Conservation (phyloP, 2,797 vertebrate genomes). For the Petrocephalus schoutedeni region DNA sequence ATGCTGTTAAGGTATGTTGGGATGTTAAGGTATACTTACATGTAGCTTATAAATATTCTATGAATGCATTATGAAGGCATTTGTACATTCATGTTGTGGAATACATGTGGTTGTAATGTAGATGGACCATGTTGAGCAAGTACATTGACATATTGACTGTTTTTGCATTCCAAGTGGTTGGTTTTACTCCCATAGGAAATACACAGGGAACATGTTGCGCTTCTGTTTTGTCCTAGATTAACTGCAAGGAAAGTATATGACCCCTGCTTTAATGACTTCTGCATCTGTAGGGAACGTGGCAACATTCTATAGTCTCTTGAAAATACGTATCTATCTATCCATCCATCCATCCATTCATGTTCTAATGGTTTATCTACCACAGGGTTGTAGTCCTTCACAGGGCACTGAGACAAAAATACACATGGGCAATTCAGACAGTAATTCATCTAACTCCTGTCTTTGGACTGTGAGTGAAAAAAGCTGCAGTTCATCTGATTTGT, state of each 20-base stretch:
- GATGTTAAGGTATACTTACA: background rate
- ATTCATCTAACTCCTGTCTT: background rate
- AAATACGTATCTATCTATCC: background rate
- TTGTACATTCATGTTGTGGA: background rate
- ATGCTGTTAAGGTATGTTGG: background rate
- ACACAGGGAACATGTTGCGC: background rate
- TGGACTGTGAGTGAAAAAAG: background rate
- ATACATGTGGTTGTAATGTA: background rate
- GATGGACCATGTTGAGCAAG: background rate
- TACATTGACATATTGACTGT: background rate
- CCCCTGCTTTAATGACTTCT: background rate
- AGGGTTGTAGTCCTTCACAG: background rate
- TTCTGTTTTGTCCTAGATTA: background rate
- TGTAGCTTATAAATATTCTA: background rate
- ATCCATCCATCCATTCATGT: background rate
- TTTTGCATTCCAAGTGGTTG: background rate
- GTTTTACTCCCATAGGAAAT: background rate
- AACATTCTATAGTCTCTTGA: background rate
- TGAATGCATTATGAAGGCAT: background rate
- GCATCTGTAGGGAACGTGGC: background rate
- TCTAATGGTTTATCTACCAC: background rate
- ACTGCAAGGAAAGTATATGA: background rate
- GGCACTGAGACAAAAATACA: background rate
- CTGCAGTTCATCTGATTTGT: background rate
- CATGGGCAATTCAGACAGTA: background rate